A percentile compares a stretch with the other conserved stretches of the same genome.
Conservation (phyloP, 2,888 invertebrate species). For the Chirona hameri region DNA sequence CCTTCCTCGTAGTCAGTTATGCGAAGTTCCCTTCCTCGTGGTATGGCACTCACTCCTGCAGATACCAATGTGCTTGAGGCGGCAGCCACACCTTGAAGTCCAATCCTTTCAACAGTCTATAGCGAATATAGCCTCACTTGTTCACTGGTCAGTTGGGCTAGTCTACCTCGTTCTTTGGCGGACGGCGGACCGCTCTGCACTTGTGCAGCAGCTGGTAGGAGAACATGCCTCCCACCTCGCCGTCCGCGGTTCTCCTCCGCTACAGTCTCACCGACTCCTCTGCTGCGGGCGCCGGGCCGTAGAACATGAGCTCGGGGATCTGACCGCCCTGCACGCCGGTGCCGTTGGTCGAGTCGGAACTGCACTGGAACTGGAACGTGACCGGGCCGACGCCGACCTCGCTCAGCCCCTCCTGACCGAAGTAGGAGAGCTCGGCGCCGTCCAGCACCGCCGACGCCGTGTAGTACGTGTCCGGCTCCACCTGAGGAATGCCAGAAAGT, state of each 20-base stretch:
- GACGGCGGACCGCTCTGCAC: too few relatives aligned
- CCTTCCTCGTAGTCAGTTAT: too few relatives aligned
- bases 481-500: conserved; percentile 52
- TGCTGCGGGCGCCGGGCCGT: conserved; percentile 67
- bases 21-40: too few relatives aligned
- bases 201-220: too few relatives aligned
- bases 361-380: conserved; percentile 95
- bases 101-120: too few relatives aligned
- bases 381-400: conserved; percentile 90
- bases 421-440: conserved; percentile 90
- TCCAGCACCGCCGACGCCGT: conserved; percentile 94
- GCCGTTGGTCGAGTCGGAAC: conserved; percentile 94
- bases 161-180: too few relatives aligned
- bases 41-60: too few relatives aligned
- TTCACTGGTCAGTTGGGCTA: too few relatives aligned
- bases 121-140: too few relatives aligned
- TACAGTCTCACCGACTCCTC: conserved; percentile 45
- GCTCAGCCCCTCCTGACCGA: conserved; percentile 94
- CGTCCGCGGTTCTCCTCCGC: background rate
- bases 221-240: background rate
- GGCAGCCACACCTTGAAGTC: too few relatives aligned
- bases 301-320: conserved; percentile 94
- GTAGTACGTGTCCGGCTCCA: conserved; percentile 90
- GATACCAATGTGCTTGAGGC: too few relatives aligned
- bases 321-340: conserved; percentile 97